These are phyloP conservation scores for Mimas tiliae DNA, from an alignment of 2,888 invertebrate species.

Conservation along the genomic window DNA sequence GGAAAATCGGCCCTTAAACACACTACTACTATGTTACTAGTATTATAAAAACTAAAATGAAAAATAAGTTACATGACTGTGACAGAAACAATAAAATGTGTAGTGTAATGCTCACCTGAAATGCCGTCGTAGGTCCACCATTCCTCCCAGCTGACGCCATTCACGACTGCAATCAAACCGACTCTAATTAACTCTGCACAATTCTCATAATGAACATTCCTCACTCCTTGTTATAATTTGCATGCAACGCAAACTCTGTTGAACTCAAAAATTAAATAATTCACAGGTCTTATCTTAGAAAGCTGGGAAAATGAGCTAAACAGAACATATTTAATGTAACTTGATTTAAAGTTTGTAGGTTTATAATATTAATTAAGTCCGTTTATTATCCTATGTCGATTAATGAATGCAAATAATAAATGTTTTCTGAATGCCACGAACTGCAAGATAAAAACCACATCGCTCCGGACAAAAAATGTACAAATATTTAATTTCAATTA, in stretches of 20 bases:
- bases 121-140: conserved; percentile 99
- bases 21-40: too few species aligned
- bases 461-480: neutral
- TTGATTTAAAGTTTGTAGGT: neutral
- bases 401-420: neutral
- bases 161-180: conserved; percentile 87
- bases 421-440: too few species aligned
- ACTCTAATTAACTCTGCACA: conserved; percentile 75
- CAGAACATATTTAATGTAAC: neutral
- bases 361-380: too few species aligned
- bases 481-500: conserved; percentile 14
- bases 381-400: neutral
- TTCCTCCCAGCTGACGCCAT: conserved; percentile 95
- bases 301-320: neutral
- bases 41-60: too few species aligned
- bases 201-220: conserved; percentile 58
- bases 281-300: neutral
- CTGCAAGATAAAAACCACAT: neutral
- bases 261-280: conserved; percentile 23
- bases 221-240: conserved; percentile 31
- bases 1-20: too few species aligned
- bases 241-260: conserved; percentile 22
- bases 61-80: neutral
- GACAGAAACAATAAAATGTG: conserved; percentile 10
- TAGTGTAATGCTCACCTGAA: conserved; percentile 88